Evolutionary conservation across 2,113 vertebrate genomes (phyloP).

Genomic region (Thamnaconus septentrionalis): DNA sequence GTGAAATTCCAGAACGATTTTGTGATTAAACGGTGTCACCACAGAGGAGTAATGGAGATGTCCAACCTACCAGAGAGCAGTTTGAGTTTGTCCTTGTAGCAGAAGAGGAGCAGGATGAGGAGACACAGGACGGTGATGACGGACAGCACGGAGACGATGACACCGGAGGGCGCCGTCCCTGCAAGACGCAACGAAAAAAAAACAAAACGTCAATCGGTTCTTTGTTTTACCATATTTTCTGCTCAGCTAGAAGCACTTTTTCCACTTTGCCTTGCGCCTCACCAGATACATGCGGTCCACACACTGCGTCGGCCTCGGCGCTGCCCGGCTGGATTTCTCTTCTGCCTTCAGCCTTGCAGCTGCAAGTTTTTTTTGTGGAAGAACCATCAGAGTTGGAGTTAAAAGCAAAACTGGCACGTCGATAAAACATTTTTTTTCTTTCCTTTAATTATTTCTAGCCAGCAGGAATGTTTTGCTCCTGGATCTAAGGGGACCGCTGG

Average conservation of each 20-base stretch:
- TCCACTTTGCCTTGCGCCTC: constrained; percentile 11
- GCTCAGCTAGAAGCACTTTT: neutral
- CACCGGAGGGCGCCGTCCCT: constrained; percentile 67
- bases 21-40: neutral
- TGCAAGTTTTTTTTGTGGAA: constrained; percentile 31
- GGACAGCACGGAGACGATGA: constrained; percentile 73
- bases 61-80: constrained; percentile 61
- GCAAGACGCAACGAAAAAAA: constrained; percentile 10
- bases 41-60: neutral
- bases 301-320: constrained; percentile 57
- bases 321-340: constrained; percentile 63
- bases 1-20: too few relatives aligned
- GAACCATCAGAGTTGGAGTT: too few relatives aligned
- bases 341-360: constrained; percentile 74
- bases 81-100: constrained; percentile 80
- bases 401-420: too few relatives aligned
- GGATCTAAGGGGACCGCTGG: too few relatives aligned
- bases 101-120: constrained; percentile 76
- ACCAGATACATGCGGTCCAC: constrained; percentile 63
- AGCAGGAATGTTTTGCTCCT: too few relatives aligned
- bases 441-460: too few relatives aligned
- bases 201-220: neutral
- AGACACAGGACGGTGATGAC: constrained; percentile 73
- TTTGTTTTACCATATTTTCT: neutral
- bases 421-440: too few relatives aligned